phyloP scores from a whole-genome alignment of 2,797 vertebrate species.

The Gymnothorax reevesii region DNA sequence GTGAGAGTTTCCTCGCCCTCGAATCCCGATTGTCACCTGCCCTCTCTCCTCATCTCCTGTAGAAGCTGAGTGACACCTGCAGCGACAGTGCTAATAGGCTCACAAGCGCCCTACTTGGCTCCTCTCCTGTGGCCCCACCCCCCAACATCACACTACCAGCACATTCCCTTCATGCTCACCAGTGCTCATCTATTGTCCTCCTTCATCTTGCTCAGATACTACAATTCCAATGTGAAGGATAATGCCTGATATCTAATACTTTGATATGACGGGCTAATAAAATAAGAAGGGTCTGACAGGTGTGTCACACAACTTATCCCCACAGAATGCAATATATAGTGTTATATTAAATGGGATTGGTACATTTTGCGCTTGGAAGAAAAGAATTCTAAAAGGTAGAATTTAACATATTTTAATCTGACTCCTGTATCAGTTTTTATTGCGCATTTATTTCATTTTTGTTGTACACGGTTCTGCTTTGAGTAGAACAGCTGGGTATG shows the following conservation, averaged over 20 bases:
- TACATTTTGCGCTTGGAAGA: neutral
- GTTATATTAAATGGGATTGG: neutral
- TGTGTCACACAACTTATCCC: neutral
- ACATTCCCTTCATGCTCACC: neutral
- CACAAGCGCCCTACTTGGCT: neutral
- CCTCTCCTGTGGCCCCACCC: neutral
- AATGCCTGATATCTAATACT: neutral
- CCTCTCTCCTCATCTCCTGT: neutral
- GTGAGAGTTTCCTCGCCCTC: neutral
- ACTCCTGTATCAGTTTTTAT: slow-evolving; percentile 9
- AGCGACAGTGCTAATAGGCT: neutral
- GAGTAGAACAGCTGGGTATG: neutral
- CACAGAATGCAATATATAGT: neutral
- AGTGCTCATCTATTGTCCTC: neutral
- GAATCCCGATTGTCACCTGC: no score
- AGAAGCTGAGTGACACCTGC: neutral
- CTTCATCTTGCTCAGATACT: neutral
- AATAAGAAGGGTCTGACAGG: slow-evolving; percentile 1
- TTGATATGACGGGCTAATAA: neutral
- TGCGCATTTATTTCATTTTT: slow-evolving; percentile 2
- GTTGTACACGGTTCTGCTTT: neutral
- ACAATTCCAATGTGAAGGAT: neutral
- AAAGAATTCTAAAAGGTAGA: neutral
- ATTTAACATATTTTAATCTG: slow-evolving; percentile 22
- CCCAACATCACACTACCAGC: neutral